Conservation (phyloP, 2,888 invertebrate genomes). For the Acutogordius australiensis region DNA sequence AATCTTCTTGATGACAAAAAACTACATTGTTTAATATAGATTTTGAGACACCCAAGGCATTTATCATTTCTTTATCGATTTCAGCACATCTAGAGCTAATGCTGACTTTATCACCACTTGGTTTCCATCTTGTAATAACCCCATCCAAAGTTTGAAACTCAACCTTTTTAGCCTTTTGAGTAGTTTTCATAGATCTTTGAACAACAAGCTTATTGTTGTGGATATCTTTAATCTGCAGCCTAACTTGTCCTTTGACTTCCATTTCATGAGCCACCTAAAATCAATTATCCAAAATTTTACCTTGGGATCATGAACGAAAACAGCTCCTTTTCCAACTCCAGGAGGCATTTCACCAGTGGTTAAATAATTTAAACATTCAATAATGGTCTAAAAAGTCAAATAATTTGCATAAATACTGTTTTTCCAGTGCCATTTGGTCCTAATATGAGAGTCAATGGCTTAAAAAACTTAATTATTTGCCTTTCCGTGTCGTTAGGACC, state of each 20-base stretch:
- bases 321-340: slow-evolving; percentile 36
- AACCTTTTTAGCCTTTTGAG: slow-evolving; percentile 27
- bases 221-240: slow-evolving; percentile 31
- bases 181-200: slow-evolving; percentile 35
- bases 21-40: slow-evolving; percentile 78
- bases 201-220: slow-evolving; percentile 36
- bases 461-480: slow-evolving; percentile 39
- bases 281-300: slow-evolving; percentile 17
- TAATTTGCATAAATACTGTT: slow-evolving; percentile 24
- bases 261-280: slow-evolving; percentile 32
- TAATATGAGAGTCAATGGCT: slow-evolving; percentile 63
- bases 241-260: slow-evolving; percentile 29
- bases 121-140: slow-evolving; percentile 27
- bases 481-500: slow-evolving; percentile 42
- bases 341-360: slow-evolving; percentile 68
- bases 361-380: slow-evolving; percentile 67
- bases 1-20: slow-evolving; percentile 95
- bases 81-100: slow-evolving; percentile 40
- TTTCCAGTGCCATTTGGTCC: slow-evolving; percentile 88
- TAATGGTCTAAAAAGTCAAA: slow-evolving; percentile 39
- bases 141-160: slow-evolving; percentile 39
- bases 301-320: slow-evolving; percentile 71
- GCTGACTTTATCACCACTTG: slow-evolving; percentile 16
- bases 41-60: slow-evolving; percentile 52
- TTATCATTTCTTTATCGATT: slow-evolving; percentile 40